Conservation (phyloP, 1,140 invertebrate genomes). For the Liolophura sinensis region DNA sequence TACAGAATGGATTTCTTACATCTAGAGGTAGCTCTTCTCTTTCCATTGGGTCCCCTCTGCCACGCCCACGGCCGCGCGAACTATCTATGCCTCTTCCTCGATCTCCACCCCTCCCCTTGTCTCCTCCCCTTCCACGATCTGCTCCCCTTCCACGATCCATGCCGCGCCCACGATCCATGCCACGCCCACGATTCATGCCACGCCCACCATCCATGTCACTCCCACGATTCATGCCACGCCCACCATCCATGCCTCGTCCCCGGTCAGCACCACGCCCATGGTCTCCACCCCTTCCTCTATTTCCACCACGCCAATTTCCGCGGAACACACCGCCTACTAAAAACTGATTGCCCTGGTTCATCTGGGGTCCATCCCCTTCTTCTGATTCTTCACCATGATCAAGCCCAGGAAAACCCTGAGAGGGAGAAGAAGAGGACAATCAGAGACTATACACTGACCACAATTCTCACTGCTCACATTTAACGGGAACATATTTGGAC, state of each 20-base stretch:
- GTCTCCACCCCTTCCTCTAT: constrained; percentile 9
- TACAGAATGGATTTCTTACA: no score
- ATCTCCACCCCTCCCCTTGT: constrained; percentile 3
- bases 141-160: constrained; percentile 7
- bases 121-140: constrained; percentile 3
- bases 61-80: background rate
- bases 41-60: constrained; percentile 1
- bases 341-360: no score
- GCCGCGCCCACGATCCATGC: constrained; percentile 12
- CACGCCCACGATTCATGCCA: constrained; percentile 9
- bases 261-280: constrained; percentile 5
- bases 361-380: no score
- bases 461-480: no score
- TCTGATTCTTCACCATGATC: no score
- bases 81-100: background rate
- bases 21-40: background rate
- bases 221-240: constrained; percentile 3
- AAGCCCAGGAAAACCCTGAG: no score
- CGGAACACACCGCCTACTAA: background rate
- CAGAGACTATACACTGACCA: no score
- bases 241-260: background rate
- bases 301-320: constrained; percentile 5
- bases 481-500: no score
- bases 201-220: background rate
- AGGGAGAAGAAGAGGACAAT: no score